Evolutionary conservation across 2,113 vertebrate genomes (phyloP), one percentile per base, ranked within the genome.

Genomic region (Salvelinus alpinus): DNA sequence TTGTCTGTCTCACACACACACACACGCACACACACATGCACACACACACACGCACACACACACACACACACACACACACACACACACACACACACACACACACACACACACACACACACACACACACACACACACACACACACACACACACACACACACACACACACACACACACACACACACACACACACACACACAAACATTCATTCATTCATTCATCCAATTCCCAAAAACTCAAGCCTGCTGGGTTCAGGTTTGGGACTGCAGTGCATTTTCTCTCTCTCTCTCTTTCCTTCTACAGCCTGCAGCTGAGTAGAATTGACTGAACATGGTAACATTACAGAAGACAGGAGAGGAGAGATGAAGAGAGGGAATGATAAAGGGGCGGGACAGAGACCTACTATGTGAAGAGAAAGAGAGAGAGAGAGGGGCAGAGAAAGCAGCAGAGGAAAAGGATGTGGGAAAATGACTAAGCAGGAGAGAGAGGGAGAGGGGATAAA

Each of bases 271-370:
- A 69, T 80, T 76, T 78, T 59, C 71, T 74, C 60, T 27, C n/a
- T 31, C n/a, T 31, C 8, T 24, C 22, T 80, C 77, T 85, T 77
- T 77, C 38, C 76, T 67, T 85, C 64, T 75, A 72, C 82, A 76
- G 80, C 84, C 79, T 80, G 74, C 83, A 86, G 83, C 73, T 24
- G 59, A 76, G 76, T 73, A 76, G 79, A 34, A 80, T 14, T 51
- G 54, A 80, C 27, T 51, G 67, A 82, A 60, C 78, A 73, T 25
- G 66, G 65, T n/a, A 54, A 47, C 60, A 84, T 69, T 78, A 86
- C 88, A 90, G 86, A 71, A 69, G 80, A 86, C 80, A 85, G 59
- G 67, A 82, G 38, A 44, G 75, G 65, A 75, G 75, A 78, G 72
- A 82, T 68, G 80, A 29, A 79, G 78, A 67, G 78, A 84, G 72